Conservation (phyloP, 92 coral and sea anemone species). For the Phenganax marumi region DNA sequence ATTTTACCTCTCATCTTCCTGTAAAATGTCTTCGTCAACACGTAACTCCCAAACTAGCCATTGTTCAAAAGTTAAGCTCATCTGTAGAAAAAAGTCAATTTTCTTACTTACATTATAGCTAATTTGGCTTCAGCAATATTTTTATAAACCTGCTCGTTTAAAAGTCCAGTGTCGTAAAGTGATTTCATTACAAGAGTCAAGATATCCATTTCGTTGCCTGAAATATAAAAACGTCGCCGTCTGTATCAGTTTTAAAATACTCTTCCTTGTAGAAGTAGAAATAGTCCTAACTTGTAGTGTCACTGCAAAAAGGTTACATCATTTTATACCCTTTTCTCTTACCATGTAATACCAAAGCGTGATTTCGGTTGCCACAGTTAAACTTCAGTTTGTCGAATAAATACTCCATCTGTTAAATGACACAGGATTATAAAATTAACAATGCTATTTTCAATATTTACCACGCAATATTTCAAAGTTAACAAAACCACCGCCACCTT, state of each 20-base stretch:
- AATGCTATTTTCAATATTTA: background rate
- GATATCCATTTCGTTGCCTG: background rate
- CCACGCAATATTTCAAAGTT: background rate
- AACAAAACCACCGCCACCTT: background rate
- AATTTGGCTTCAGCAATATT: no score
- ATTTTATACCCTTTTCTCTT: background rate
- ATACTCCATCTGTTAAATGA: slow-evolving; percentile 1
- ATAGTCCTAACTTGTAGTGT: no score
- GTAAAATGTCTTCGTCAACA: background rate
- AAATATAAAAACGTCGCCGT: background rate
- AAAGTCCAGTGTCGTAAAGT: background rate
- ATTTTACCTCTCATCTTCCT: background rate
- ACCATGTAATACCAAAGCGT: background rate
- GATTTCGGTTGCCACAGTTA: background rate
- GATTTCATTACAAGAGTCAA: background rate
- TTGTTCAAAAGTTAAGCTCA: background rate
- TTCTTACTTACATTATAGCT: no score
- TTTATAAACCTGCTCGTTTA: background rate
- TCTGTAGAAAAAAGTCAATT: background rate
- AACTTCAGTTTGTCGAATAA: slow-evolving; percentile 10
- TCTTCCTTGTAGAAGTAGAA: no score
- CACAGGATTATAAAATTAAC: background rate
- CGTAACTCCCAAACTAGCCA: slow-evolving; percentile 1
- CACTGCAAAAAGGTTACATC: background rate
- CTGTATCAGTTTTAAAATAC: background rate